Base-by-base conservation (phyloP, 2,113 vertebrate genomes). In the Hepsetus odoe region DNA sequence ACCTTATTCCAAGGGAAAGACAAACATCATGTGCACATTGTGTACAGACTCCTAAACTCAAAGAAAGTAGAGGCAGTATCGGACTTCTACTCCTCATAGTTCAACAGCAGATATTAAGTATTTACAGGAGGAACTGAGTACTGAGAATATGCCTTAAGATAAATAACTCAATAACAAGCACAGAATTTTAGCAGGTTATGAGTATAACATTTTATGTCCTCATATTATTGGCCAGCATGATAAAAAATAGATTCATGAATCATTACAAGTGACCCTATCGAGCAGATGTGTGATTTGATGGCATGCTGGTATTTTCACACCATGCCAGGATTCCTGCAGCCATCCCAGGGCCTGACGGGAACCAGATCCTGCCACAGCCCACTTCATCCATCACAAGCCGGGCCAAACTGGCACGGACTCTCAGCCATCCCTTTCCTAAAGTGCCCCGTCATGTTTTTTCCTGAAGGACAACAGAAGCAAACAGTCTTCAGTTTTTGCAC, bases 401-500 rank as follows among this genome's bases (percentile, higher is more conserved):
- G 74, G 72, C 62, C 77, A 85, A 83, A 56, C 72, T 84, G 56
- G 74, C 64, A 74, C 62, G 71, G 56, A 13, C 49, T 77, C 30
- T 20, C 49, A 65, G 66, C 77, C 73, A 62, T 56, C 18, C 35
- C 72, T 82, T 77, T 81, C 55, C 51, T 35, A 77, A 81, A 81
- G 58, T 77, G 80, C 83, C 38, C 44, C 55, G 77, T 87, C 85
- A 83, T 86, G 82, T 72, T 18, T 20, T 22, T 72, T 80, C 49
- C 44, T 84, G 82, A 87, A 89, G 86, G 84, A 85, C 82, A 75
- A 71, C 59, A 22, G 55, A 46, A 77, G 71, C 74, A 81, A 72
- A 76, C 64, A 62, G 42, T 64, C 51, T 18, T 35, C 53, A 69
- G 20, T 46, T 75, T 80, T 77, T 53, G 32, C 55, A 5, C 46